Evolutionary conservation across 2,113 vertebrate species (phyloP).

Genomic region (Myanophis thanlyinensis): DNA sequence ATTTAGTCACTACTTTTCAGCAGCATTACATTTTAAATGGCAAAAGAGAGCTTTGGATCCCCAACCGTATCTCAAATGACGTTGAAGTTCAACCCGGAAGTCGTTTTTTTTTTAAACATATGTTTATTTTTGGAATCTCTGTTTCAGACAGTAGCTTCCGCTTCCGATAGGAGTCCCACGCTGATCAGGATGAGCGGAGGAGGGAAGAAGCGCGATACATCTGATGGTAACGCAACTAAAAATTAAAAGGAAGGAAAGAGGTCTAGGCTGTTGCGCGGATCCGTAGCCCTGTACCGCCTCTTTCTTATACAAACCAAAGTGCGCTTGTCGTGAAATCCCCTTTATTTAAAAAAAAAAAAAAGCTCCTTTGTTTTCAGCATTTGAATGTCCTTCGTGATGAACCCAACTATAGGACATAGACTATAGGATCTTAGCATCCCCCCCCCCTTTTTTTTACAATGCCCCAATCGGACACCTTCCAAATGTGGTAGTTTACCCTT

Average conservation of each 20-base stretch:
- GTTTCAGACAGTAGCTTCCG: neutral
- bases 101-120: too few relatives aligned
- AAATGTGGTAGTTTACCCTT: neutral
- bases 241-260: neutral
- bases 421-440: neutral
- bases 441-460: too few relatives aligned
- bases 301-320: neutral
- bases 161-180: rapidly evolving
- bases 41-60: neutral
- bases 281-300: neutral
- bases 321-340: too few relatives aligned
- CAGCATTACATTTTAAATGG: neutral
- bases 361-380: neutral
- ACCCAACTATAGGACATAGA: neutral
- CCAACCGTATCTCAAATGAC: neutral
- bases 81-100: neutral
- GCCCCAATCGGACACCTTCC: neutral
- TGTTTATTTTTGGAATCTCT: neutral
- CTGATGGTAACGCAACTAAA: neutral
- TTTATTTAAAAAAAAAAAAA: neutral
- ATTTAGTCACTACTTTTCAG: neutral
- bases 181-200: neutral
- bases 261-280: neutral
- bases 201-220: neutral
- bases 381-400: neutral